Base-by-base conservation (phyloP, 2,797 vertebrate species). In the Ptychobarbus kaznakovi region DNA sequence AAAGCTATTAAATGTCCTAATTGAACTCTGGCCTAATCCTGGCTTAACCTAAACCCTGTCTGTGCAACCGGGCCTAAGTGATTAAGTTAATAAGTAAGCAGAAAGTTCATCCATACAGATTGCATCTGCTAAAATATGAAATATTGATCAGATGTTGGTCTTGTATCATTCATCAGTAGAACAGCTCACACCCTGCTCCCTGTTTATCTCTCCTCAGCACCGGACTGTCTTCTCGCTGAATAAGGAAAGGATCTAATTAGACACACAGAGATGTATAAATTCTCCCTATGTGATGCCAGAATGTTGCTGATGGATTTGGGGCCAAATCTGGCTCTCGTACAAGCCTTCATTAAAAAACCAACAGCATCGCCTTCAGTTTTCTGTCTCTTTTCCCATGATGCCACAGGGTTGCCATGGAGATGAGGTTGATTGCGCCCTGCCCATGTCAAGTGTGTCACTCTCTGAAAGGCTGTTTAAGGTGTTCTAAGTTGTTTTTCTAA, bases 391-490 rank as follows among this genome's bases (percentile, higher is more conserved):
- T 61, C 42, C 79, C 35, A 69, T 11, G 75, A 77, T 61, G 53
- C 42, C 82, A 51, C 28, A 51, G 40, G 13, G 80, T 88, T 86
- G 49, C 80, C 68, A 85, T 88, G 69, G 75, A 85, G 82, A 89
- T 82, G 32, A 79, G 3, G 35, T 53, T 38, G 22, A 86, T 42
- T 61, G 5, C 0, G 9, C 20, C 86, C 65, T 65, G 16, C 82
- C 61, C 44, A 15, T 80, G 46, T 86, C 40, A 81, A 70, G 65
- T 69, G 69, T 84, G n/a, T 70, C 72, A 44, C 22, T 40, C 16
- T 74, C 28, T 65, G 4, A 80, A 61, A 56, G 42, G 28, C 12
- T 13, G 46, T 46, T 80, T 35, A 75, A 76, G 32, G 16, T 74
- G 44, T 51, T 32, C n/a, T 20, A 51, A 74, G 15, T 28, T 20